Conservation (phyloP, 2,113 vertebrate genomes). For the Rhombomys opimus region DNA sequence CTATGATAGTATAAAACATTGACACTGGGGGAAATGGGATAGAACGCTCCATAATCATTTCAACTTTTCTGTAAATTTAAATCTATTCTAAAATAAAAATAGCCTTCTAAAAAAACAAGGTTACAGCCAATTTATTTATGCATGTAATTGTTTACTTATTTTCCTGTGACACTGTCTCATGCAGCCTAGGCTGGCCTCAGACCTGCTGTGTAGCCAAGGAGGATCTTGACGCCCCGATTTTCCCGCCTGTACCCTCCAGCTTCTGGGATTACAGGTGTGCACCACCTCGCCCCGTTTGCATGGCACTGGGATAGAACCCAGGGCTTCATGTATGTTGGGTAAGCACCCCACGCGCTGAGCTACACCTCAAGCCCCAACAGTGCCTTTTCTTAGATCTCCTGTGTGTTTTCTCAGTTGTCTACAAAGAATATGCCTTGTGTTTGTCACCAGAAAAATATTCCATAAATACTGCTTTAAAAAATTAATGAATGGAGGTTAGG, state of each 20-base stretch:
- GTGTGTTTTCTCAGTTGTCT: background rate
- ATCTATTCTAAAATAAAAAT: background rate
- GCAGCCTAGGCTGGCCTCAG: background rate
- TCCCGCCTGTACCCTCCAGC: background rate
- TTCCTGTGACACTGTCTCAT: background rate
- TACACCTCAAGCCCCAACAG: background rate
- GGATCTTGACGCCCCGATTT: background rate
- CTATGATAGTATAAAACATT: background rate
- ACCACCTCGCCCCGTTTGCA: background rate
- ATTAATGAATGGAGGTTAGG: conserved; percentile 35
- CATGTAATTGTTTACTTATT: background rate
- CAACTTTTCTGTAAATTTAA: background rate
- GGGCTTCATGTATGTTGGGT: background rate
- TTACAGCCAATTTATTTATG: background rate
- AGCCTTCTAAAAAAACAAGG: background rate
- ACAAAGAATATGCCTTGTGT: background rate
- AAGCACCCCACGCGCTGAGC: background rate
- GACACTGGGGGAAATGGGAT: background rate
- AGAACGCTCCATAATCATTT: background rate
- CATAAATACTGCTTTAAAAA: conserved; percentile 24
- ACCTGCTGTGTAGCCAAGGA: background rate
- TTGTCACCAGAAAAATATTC: conserved; percentile 36
- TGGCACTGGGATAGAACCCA: too few relatives aligned
- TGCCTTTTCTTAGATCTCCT: background rate
- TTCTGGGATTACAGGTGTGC: too few relatives aligned